Percentiles rank a stretch among this genome's conserved stretches.
These are phyloP conservation scores for Melikaiella ostensackeni DNA, from an alignment of 2,888 invertebrate genomes.

Conservation along the genomic window DNA sequence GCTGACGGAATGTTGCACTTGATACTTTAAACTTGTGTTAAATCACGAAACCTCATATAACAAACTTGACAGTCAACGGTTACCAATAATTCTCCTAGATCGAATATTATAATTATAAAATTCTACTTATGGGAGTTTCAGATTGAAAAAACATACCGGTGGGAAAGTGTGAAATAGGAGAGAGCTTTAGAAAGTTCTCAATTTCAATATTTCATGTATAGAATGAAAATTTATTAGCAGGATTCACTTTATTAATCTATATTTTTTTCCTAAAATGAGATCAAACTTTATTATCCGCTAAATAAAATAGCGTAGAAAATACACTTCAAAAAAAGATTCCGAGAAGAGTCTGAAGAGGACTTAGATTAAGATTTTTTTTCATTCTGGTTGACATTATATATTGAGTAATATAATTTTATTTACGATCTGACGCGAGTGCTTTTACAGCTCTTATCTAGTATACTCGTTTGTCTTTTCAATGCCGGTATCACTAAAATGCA, in stretches of 20 bases:
- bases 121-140: background rate
- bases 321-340: too few relatives aligned
- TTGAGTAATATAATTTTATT: background rate
- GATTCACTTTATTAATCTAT: background rate
- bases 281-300: too few relatives aligned
- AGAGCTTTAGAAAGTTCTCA: background rate
- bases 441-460: background rate
- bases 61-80: background rate
- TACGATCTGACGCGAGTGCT: background rate
- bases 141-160: background rate
- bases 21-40: background rate
- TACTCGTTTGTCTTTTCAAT: slow-evolving; percentile 17
- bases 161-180: too few relatives aligned
- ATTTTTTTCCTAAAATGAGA: too few relatives aligned
- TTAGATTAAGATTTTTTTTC: slow-evolving; percentile 1
- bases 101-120: slow-evolving; percentile 9
- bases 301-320: too few relatives aligned
- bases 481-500: slow-evolving; percentile 2
- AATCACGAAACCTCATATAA: slow-evolving; percentile 8
- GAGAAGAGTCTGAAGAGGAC: background rate
- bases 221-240: background rate
- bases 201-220: background rate
- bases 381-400: background rate
- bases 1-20: background rate
- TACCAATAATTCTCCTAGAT: background rate